A percentile compares a stretch with the other conserved stretches of the same genome.
These are phyloP conservation scores for Aphidius gifuensis DNA, from an alignment of 1,140 invertebrate genomes.

Conservation along the genomic window DNA sequence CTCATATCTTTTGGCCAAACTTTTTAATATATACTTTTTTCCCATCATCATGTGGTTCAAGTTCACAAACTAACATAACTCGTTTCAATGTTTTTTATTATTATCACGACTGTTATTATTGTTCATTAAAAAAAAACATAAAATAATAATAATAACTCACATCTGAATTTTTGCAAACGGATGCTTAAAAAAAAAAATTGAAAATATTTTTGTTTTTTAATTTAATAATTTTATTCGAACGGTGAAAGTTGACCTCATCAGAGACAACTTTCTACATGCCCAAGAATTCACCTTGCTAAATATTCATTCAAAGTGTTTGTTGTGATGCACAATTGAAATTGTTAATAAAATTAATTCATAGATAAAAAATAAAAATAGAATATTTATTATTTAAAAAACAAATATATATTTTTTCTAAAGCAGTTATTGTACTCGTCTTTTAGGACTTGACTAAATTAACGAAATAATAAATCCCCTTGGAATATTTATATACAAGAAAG, in stretches of 20 bases:
- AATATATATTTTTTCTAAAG: neutral
- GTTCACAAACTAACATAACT: too few relatives aligned
- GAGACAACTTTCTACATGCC: slow-evolving; percentile 24
- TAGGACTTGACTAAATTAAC: slow-evolving; percentile 5
- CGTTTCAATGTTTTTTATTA: too few relatives aligned
- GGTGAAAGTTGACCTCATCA: slow-evolving; percentile 38
- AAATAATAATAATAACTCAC: too few relatives aligned
- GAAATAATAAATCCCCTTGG: slow-evolving; percentile 11
- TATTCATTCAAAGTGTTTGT: neutral
- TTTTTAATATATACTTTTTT: too few relatives aligned
- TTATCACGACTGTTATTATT: too few relatives aligned
- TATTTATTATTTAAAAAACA: neutral
- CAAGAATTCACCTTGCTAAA: neutral
- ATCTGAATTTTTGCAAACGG: too few relatives aligned
- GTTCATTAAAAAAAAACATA: too few relatives aligned
- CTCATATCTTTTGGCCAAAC: too few relatives aligned
- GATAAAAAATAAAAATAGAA: neutral
- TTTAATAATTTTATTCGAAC: neutral
- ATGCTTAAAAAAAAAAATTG: too few relatives aligned
- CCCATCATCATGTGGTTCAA: too few relatives aligned
- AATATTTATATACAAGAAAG: neutral
- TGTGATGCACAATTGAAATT: neutral
- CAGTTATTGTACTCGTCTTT: neutral
- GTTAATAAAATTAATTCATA: neutral
- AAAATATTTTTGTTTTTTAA: slow-evolving; percentile 3